These are phyloP conservation scores for Chironomus striatipennis DNA, from an alignment of 1,140 invertebrate genomes.

Conservation along the genomic window DNA sequence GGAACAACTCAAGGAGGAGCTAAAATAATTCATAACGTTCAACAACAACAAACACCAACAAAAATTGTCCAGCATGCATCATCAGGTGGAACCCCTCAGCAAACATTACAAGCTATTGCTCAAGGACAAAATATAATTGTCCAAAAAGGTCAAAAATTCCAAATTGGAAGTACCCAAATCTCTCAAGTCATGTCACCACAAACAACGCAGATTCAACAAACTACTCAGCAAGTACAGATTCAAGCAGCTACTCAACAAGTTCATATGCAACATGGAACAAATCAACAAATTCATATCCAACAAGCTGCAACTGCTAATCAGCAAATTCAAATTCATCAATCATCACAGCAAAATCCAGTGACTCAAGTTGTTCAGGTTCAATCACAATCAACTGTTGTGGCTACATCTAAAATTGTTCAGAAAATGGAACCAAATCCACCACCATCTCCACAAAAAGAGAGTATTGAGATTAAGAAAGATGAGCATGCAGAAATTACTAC, in stretches of 20 bases:
- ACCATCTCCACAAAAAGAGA: background rate
- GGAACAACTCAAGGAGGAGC: background rate
- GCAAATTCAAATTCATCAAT: background rate
- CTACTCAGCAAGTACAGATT: background rate
- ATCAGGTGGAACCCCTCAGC: background rate
- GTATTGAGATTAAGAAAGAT: background rate
- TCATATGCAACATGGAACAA: too few relatives aligned
- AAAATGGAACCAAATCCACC: background rate
- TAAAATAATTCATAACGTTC: constrained; percentile 2
- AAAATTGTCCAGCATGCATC: constrained; percentile 8
- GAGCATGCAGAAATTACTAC: background rate
- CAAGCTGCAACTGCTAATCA: too few relatives aligned
- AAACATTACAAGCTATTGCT: constrained; percentile 24
- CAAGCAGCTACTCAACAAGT: too few relatives aligned
- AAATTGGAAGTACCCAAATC: constrained; percentile 13
- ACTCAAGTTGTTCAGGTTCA: background rate
- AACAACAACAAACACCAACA: background rate
- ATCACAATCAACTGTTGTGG: background rate
- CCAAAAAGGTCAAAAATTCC: constrained; percentile 7
- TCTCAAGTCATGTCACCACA: background rate
- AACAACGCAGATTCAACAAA: background rate
- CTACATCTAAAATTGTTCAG: background rate
- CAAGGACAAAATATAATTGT: constrained; percentile 12
- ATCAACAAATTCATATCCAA: too few relatives aligned
- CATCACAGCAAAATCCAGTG: background rate